A percentile compares a stretch with the other conserved stretches of the same genome.
These are phyloP conservation scores for Euplagia quadripunctaria DNA, from an alignment of 2,888 invertebrate genomes.

Conservation along the genomic window DNA sequence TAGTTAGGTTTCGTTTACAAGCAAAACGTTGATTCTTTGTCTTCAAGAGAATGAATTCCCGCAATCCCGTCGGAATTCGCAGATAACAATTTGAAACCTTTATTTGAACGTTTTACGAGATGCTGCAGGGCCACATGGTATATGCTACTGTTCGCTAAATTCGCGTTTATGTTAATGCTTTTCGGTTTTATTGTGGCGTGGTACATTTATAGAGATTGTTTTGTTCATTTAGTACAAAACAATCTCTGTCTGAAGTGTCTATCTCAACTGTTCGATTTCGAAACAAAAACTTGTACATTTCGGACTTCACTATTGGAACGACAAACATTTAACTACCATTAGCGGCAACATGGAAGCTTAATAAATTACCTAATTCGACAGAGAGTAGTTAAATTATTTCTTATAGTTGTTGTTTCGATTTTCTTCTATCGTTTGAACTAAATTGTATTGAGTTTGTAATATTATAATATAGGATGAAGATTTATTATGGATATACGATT, in stretches of 20 bases:
- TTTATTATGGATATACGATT: no score
- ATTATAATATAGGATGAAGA: no score
- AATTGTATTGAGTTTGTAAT: not conserved
- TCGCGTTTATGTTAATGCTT: constrained; percentile 33
- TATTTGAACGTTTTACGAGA: constrained; percentile 39
- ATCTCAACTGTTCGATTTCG: not conserved
- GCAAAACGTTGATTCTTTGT: constrained; percentile 37
- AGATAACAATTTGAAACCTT: constrained; percentile 28
- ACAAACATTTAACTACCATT: constrained; percentile 2
- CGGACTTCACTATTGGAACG: not conserved
- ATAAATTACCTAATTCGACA: not conserved
- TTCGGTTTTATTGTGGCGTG: constrained; percentile 22
- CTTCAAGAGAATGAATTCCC: constrained; percentile 36
- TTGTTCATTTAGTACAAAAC: no score
- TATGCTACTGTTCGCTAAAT: constrained; percentile 21
- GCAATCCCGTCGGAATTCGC: constrained; percentile 34
- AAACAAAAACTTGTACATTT: not conserved
- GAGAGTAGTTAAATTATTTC: not conserved
- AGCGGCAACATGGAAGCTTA: not conserved
- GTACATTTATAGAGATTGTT: constrained; percentile 21
- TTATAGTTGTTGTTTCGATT: not conserved
- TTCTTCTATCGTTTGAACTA: not conserved
- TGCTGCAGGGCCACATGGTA: constrained; percentile 19
- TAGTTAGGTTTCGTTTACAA: constrained; percentile 25
- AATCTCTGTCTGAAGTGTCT: not conserved